phyloP scores from a whole-genome alignment of 2,113 vertebrate genomes.

The Clupea harengus region DNA sequence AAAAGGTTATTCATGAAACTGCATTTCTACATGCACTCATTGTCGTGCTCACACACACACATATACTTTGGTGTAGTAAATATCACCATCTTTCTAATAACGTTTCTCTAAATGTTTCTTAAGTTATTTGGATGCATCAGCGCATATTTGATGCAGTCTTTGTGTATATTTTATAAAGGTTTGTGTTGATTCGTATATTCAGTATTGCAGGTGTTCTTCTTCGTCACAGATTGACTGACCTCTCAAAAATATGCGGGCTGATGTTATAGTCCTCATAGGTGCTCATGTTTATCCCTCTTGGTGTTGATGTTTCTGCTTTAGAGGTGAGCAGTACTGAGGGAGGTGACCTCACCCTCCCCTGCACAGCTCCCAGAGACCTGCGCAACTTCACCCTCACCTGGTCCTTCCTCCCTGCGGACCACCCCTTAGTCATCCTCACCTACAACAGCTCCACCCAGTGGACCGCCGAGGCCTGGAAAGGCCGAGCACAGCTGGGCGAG shows the following conservation, averaged over 20 bases:
- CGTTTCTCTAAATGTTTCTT: too few relatives aligned
- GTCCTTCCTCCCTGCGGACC: conserved; percentile 59
- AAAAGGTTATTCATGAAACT: too few relatives aligned
- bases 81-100: too few relatives aligned
- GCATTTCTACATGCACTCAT: too few relatives aligned
- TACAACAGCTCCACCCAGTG: conserved; percentile 56
- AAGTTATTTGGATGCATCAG: too few relatives aligned
- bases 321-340: conserved; percentile 55
- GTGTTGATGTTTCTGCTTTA: conserved; percentile 17
- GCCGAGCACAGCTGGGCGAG: conserved; percentile 52
- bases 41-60: too few relatives aligned
- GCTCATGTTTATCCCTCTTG: not conserved
- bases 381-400: conserved; percentile 63
- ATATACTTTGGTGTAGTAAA: too few relatives aligned
- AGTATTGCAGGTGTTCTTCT: not conserved
- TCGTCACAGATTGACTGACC: not conserved
- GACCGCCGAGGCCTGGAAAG: conserved; percentile 50
- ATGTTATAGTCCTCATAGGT: not conserved
- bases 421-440: conserved; percentile 56
- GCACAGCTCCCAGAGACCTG: conserved; percentile 57
- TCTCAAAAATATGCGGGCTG: not conserved
- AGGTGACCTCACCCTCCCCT: conserved; percentile 66
- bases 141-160: not conserved
- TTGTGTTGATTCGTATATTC: not conserved
- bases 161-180: not conserved